These are phyloP conservation scores for Netelia fuscicornis DNA, from an alignment of 2,888 invertebrate species.

Conservation along the genomic window DNA sequence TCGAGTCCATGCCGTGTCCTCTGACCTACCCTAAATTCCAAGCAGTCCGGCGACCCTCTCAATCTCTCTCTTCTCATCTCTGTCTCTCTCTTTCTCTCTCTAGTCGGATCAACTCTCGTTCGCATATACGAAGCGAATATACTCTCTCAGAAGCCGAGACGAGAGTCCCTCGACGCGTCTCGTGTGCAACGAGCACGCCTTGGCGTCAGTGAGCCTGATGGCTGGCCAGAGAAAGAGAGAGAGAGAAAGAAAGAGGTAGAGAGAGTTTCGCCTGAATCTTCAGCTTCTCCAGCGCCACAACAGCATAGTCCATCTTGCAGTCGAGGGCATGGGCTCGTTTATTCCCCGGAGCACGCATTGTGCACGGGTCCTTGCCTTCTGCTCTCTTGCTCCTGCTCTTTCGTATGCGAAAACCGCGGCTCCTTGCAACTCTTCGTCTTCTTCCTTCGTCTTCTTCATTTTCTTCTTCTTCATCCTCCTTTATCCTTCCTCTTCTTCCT, in stretches of 20 bases:
- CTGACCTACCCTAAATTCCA: constrained; percentile 81
- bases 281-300: constrained; percentile 62
- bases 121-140: constrained; percentile 51
- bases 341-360: constrained; percentile 81
- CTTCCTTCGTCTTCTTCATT: constrained; percentile 45
- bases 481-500: constrained; percentile 43
- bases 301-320: constrained; percentile 57
- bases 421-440: constrained; percentile 38
- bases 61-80: constrained; percentile 34
- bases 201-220: constrained; percentile 62
- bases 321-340: constrained; percentile 75
- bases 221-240: constrained; percentile 20
- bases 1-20: constrained; percentile 45
- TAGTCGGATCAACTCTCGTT: constrained; percentile 59
- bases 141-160: constrained; percentile 50
- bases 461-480: constrained; percentile 23
- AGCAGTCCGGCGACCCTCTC: constrained; percentile 66
- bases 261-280: constrained; percentile 52
- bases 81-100: constrained; percentile 35
- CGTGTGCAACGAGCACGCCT: constrained; percentile 46
- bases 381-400: constrained; percentile 75
- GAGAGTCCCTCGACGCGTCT: constrained; percentile 47
- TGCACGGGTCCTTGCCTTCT: constrained; percentile 81
- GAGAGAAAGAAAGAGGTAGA: constrained; percentile 7
- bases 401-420: constrained; percentile 76